phyloP scores from a whole-genome alignment of 2,113 vertebrate genomes.

The Anser brachyrhynchus region DNA sequence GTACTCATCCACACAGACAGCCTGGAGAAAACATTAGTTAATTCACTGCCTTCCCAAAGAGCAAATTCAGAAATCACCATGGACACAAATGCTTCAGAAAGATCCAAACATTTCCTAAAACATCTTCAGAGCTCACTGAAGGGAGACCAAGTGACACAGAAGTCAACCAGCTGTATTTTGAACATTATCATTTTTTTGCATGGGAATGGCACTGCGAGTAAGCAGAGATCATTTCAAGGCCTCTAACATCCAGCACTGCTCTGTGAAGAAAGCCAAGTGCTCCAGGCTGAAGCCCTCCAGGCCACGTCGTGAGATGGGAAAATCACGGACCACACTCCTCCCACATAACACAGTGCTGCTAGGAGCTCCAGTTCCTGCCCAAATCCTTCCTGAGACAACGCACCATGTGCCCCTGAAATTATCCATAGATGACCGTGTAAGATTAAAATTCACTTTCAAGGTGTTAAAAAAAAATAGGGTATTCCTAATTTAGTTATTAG shows the following conservation, averaged over 20 bases:
- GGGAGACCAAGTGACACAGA: neutral
- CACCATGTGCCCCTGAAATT: neutral
- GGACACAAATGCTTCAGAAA: neutral
- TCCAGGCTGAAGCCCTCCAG: neutral
- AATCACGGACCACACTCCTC: rapidly evolving
- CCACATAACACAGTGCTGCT: neutral
- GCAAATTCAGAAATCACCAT: neutral
- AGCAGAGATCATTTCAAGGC: neutral
- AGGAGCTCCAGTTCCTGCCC: neutral
- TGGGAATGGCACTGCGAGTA: neutral
- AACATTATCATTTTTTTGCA: neutral
- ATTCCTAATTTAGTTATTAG: neutral
- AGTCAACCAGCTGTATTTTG: neutral
- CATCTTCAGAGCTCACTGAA: neutral
- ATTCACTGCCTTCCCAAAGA: neutral
- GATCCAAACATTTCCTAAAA: neutral
- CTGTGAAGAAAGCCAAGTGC: neutral
- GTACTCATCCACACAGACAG: neutral
- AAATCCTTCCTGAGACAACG: neutral
- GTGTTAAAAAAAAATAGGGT: rapidly evolving
- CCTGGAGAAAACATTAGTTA: neutral
- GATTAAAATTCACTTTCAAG: neutral
- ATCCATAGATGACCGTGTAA: rapidly evolving
- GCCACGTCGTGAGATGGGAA: neutral
- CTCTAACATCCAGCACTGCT: neutral